Evolutionary conservation across 2,797 vertebrate genomes (phyloP), one percentile per base, ranked within the genome.

Genomic region (Limnodromus scolopaceus): DNA sequence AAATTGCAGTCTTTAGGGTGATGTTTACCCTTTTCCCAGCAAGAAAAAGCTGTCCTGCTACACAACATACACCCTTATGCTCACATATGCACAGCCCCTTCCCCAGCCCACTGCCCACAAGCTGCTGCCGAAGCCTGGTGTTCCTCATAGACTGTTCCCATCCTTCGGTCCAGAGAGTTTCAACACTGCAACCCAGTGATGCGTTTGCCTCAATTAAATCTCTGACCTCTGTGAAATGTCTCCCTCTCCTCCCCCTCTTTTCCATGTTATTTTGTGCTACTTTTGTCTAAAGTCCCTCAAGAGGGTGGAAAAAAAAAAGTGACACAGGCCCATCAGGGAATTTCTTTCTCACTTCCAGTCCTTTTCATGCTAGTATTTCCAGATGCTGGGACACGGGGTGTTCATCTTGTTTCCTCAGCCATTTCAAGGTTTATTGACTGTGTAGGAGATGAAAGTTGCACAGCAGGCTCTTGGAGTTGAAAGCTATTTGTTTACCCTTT

Each of bases 401-500:
- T 55, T 84, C 57, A 68, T 63, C 61, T 92, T 72, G 8, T 88
- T 84, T 86, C 77, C 49, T 84, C 58, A 55, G 32, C 79, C 74
- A 78, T 76, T 93, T 93, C 83, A 90, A 66, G 69, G 65, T 84
- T 92, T 93, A 91, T 86, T 91, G 76, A 72, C 79, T 86, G 43
- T 66, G 74, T 18, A 68, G 65, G 76, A 94, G 88, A 89, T 69
- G 54, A 78, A 87, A 93, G 74, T 65, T 53, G 27, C 82, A 60
- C 64, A 78, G 78, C 70, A 69, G 65, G 86, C 60, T 74, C 74
- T 55, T 61, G 60, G 64, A 77, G 41, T 55, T 88, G 69, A 93
- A 92, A 95, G 72, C 45, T 71, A 71, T 66, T 94, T 95, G n/a
- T 95, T 95, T 84, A 84, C 58, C 54, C 89, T 94, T 93, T 95